Conservation (phyloP, 92 coral and sea anemone genomes). For the Muricea muricata region DNA sequence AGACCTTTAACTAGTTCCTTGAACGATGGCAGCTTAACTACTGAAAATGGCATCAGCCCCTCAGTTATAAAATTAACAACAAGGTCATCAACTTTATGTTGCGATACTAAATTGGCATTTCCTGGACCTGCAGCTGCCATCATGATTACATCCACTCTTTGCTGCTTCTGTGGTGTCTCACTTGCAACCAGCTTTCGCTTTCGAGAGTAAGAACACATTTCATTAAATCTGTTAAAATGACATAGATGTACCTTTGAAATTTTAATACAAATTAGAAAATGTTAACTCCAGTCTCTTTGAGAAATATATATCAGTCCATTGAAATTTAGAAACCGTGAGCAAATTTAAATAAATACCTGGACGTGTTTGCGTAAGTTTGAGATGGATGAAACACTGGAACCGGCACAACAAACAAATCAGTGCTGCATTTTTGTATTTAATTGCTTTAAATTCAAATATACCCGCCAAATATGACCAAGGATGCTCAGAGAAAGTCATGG, state of each 20-base stretch:
- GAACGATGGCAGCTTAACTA: conserved; percentile 1
- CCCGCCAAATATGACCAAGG: conserved; percentile 17
- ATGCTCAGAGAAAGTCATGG: not conserved
- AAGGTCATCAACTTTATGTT: conserved; percentile 13
- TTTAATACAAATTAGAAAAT: no score
- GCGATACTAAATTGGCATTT: conserved; percentile 12
- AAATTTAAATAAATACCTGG: not conserved
- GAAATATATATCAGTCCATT: no score
- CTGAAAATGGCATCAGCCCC: conserved; percentile 16
- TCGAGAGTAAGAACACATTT: not conserved
- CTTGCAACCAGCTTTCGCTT: not conserved
- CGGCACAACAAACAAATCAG: conserved; percentile 20
- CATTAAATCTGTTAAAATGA: not conserved
- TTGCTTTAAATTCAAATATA: not conserved
- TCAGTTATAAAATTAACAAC: not conserved
- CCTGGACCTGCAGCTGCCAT: conserved; percentile 8
- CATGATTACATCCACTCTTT: not conserved
- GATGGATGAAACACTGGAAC: not conserved
- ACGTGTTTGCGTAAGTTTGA: not conserved
- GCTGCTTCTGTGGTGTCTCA: not conserved
- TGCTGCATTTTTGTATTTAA: not conserved
- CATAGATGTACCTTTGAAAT: not conserved
- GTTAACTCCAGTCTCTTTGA: not conserved
- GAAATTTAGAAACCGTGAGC: not conserved
- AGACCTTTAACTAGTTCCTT: not conserved